A percentile compares a stretch with the other conserved stretches of the same genome.
Evolutionary conservation across 1,140 invertebrate genomes (phyloP).

Genomic region (Wiebesia pumilae): DNA sequence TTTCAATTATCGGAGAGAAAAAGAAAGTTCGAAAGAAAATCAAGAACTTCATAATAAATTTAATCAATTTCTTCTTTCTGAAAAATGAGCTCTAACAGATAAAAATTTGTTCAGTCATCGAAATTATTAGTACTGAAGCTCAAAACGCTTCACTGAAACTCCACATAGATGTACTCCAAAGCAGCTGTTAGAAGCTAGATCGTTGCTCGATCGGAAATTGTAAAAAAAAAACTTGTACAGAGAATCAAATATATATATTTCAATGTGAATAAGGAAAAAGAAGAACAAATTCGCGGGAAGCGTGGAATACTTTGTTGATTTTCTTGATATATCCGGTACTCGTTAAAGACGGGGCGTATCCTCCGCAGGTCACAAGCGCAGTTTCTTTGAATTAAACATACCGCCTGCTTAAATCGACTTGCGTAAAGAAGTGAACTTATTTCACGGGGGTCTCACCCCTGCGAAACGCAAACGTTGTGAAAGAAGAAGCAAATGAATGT

Average conservation of each 20-base stretch:
- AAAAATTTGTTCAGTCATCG: not conserved
- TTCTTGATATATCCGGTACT: constrained; percentile 33
- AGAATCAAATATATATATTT: not conserved
- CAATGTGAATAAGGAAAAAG: not conserved
- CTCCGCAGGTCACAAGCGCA: constrained; percentile 44
- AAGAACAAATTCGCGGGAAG: not conserved
- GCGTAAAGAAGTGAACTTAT: constrained; percentile 55
- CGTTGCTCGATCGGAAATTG: not conserved
- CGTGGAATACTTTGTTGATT: constrained; percentile 21
- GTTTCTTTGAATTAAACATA: constrained; percentile 72
- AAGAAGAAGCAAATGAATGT: constrained; percentile 5
- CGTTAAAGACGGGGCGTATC: constrained; percentile 44
- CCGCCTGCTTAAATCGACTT: constrained; percentile 66
- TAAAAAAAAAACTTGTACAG: not conserved
- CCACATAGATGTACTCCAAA: not conserved
- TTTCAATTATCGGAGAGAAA: not conserved
- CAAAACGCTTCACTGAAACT: not conserved
- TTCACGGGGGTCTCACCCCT: constrained; percentile 39
- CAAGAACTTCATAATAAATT: not conserved
- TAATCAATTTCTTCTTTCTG: not conserved
- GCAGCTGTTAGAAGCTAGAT: not conserved
- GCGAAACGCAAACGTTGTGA: not conserved
- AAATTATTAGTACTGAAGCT: not conserved
- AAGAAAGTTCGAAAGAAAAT: not conserved
- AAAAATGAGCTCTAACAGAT: not conserved